Evolutionary conservation across 2,113 vertebrate species (phyloP).

Genomic region (Grallaria varia): DNA sequence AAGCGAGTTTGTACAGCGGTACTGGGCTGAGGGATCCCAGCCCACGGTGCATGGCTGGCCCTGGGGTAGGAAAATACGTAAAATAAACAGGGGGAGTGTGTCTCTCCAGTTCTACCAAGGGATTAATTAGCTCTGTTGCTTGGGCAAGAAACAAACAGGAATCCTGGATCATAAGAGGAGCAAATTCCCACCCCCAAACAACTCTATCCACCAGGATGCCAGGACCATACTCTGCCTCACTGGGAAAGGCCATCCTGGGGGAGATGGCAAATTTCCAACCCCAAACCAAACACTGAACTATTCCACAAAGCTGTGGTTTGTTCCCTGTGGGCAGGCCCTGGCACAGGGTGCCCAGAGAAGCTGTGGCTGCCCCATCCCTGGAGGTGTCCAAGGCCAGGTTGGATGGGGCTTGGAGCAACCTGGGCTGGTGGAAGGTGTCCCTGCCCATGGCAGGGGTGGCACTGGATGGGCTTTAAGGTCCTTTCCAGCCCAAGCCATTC

Average conservation of each 20-base stretch:
- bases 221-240: neutral
- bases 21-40: neutral
- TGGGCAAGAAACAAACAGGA: neutral
- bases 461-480: neutral
- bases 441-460: neutral
- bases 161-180: rapidly evolving
- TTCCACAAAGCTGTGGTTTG: neutral
- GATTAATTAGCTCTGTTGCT: neutral
- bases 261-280: neutral
- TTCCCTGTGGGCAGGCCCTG: neutral
- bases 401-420: rapidly evolving
- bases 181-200: neutral
- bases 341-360: neutral
- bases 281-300: neutral
- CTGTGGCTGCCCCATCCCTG: neutral
- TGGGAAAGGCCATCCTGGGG: neutral
- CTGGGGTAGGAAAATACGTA: neutral
- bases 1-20: rapidly evolving
- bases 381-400: rapidly evolving
- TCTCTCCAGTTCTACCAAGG: neutral
- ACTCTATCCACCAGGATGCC: neutral
- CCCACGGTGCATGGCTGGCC: rapidly evolving
- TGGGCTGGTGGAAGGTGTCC: neutral
- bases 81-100: rapidly evolving
- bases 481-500: neutral